A percentile compares a stretch with the other conserved stretches of the same genome.
These are phyloP conservation scores for Macaca nemestrina DNA, from an alignment of 2,113 vertebrate species.

Conservation along the genomic window DNA sequence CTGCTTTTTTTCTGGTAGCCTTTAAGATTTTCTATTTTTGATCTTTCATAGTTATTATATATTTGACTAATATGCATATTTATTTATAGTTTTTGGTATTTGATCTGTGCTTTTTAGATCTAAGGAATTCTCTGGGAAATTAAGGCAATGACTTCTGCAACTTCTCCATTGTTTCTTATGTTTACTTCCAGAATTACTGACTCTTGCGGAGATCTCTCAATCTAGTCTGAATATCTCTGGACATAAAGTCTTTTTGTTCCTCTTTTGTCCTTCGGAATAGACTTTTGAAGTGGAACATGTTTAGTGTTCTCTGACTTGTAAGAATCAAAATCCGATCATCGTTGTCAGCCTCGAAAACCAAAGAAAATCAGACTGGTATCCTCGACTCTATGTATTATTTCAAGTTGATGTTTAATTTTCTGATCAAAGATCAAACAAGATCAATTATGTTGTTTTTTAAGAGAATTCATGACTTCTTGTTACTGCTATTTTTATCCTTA, in stretches of 20 bases:
- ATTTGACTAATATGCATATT: neutral
- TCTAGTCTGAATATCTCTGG: neutral
- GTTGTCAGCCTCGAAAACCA: neutral
- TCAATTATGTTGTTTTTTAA: neutral
- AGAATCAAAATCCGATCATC: neutral
- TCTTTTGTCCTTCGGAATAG: neutral
- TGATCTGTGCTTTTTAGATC: neutral
- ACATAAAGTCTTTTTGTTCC: neutral
- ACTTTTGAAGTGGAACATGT: neutral
- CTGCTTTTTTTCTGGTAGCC: neutral
- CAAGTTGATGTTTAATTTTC: neutral
- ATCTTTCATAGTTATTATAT: neutral
- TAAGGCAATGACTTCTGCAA: neutral
- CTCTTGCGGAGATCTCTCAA: neutral
- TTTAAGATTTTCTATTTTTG: neutral
- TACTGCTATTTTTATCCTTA: neutral
- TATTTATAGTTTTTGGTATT: neutral
- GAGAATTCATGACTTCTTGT: neutral
- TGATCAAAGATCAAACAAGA: neutral
- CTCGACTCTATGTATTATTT: neutral
- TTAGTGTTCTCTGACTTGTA: neutral
- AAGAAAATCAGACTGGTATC: neutral
- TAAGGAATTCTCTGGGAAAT: neutral
- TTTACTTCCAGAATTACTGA: conserved; percentile 15
- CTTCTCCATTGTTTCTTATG: neutral